Evolutionary conservation across 2,113 vertebrate genomes (phyloP).

Genomic region (Amazona vittata): DNA sequence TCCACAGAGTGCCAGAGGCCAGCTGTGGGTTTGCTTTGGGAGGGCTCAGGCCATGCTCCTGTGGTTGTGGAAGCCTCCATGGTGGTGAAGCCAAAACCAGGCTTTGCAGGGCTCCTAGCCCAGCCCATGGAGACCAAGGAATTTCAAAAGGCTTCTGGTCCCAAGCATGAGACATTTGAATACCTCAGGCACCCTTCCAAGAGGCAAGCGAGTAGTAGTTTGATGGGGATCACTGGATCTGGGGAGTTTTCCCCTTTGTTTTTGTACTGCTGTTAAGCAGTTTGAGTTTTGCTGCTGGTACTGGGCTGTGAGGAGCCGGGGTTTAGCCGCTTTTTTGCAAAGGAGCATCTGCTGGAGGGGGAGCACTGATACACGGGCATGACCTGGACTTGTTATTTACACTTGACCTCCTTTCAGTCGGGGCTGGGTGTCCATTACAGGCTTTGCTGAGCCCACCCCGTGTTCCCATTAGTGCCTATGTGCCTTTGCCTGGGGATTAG

Average conservation of each 20-base stretch:
- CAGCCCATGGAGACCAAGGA: neutral
- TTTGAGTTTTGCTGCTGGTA: neutral
- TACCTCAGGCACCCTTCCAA: neutral
- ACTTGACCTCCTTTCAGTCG: neutral
- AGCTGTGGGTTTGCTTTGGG: neutral
- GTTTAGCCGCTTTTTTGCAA: neutral
- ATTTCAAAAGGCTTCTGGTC: neutral
- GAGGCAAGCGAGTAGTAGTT: neutral
- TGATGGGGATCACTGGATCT: neutral
- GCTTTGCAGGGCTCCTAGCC: neutral
- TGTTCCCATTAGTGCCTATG: neutral
- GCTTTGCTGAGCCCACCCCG: neutral
- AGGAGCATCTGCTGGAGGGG: neutral
- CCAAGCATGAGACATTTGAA: neutral
- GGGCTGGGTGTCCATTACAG: constrained; percentile 2
- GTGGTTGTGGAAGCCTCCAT: neutral
- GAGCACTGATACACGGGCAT: neutral
- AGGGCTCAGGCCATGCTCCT: neutral
- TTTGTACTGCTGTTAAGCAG: neutral
- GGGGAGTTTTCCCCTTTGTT: rapidly evolving
- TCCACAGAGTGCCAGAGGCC: neutral
- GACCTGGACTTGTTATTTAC: neutral
- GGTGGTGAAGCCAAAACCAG: neutral
- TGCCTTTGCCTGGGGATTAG: constrained; percentile 20
- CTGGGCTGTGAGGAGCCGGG: neutral